Base-by-base conservation (phyloP, 2,888 invertebrate genomes). In the Drosophila ustulata region DNA sequence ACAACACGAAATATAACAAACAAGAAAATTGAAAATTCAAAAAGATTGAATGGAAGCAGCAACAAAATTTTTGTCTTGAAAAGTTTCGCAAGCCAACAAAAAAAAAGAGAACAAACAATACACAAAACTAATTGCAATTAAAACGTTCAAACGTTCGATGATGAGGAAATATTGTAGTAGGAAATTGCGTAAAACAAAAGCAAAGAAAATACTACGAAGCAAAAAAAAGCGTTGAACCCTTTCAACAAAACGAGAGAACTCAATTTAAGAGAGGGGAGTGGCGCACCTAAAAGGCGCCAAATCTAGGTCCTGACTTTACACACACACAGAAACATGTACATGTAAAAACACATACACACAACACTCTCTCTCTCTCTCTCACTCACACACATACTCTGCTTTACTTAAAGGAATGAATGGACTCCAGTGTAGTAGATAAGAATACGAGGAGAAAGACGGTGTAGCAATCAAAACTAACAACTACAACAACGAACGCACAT, bases 111-210 rank as follows among this genome's bases (percentile, higher is more conserved):
- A 62, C 57, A 77, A 70, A 66, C 68, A 78, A 66, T 57, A 53
- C 62, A 13, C 37, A 71, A 76, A 68, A 66, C 32, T 56, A 66
- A 70, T 55, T 51, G 51, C 34, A 63, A 51, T 52, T 62, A 18
- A 62, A 62, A 26, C 49, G 66, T 37, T 26, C 26, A 28, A 8
- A 8, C 8, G 8, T 32, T 32, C 32, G 9, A 32, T 32, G 32
- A 13, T 57, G 51, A 46, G 63, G 47, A 52, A 26, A 59, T 72
- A 68, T 47, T 23, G 46, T 66, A 59, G 72, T 50, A 55, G 50
- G 59, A 58, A 75, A 71, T 85, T 82, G 71, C 67, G 77, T 80
- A 85, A 71, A 81, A 62, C 25, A 34, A 46, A 28, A 34, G n/a
- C 37, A 57, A 34, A 46, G 53, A 59, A 43, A 59, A 58, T n/a